Evolutionary conservation across 1,140 invertebrate species (phyloP).

Genomic region (Steinernema khuongi): DNA sequence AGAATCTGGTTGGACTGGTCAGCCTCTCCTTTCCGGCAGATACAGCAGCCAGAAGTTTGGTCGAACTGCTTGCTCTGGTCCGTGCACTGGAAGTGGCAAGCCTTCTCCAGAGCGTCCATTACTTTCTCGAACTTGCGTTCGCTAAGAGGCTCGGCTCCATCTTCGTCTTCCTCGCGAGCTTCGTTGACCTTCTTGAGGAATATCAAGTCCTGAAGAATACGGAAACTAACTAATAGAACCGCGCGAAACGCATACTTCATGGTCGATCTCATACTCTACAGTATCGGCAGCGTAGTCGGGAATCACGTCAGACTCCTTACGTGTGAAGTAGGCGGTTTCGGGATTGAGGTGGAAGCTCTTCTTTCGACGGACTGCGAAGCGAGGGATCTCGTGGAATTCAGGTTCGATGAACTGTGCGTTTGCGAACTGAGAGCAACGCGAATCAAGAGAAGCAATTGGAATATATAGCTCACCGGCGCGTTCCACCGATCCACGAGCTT

Average conservation of each 20-base stretch:
- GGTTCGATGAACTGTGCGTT: neutral
- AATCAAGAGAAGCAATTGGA: too few species aligned
- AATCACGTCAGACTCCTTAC: neutral
- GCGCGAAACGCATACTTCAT: neutral
- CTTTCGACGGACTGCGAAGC: neutral
- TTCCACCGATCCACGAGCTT: neutral
- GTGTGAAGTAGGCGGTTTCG: neutral
- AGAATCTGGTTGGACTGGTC: constrained; percentile 89
- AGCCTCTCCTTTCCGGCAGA: constrained; percentile 82
- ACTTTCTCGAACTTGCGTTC: neutral
- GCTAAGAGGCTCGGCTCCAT: neutral
- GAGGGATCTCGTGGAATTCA: neutral
- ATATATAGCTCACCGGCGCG: neutral
- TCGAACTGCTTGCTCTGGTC: neutral
- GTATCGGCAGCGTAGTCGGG: neutral
- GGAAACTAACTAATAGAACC: neutral
- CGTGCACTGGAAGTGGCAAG: constrained; percentile 2
- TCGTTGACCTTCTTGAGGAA: neutral
- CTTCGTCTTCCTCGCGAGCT: neutral
- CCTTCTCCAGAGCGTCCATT: neutral
- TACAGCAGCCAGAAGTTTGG: constrained; percentile 73
- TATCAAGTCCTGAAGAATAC: neutral
- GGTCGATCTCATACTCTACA: neutral
- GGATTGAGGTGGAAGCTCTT: neutral
- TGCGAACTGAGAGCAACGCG: neutral